Base-by-base conservation (phyloP, 2,888 invertebrate species). In the Xestobium rufovillosum region DNA sequence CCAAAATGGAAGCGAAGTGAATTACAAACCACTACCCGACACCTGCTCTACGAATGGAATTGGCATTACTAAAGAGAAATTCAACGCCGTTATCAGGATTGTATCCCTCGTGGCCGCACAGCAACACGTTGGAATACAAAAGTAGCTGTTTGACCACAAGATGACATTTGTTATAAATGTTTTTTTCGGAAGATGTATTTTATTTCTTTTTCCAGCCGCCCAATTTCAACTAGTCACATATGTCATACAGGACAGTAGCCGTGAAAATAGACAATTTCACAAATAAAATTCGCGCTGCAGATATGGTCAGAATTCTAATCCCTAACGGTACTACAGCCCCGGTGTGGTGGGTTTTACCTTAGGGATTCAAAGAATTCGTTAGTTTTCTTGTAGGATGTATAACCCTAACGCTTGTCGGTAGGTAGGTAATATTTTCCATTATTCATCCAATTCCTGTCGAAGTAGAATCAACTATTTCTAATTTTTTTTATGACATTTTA, bases 371-470 rank as follows among this genome's bases (percentile, higher is more conserved):
- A 56, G 59, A 63, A 63, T 61, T 63, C 57, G 61, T 61, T 62
- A 61, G 59, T 60, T 57, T 60, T 57, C 56, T 57, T 57, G 53
- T 48, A 48, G 42, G 42, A 45, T 46, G 45, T 42, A n/a, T n/a
- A 41, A 46, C 47, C 51, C 34, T 28, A 36, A 35, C 42, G 51
- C 50, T 49, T 56, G 55, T 57, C 53, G 46, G 64, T n/a, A n/a
- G n/a, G n/a, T n/a, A n/a, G n/a, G n/a, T 65, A 66, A 66, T 65
- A 68, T 67, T 67, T 67, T 66, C 63, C 67, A 67, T 67, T 66
- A 67, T 67, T 67, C 66, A 67, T 66, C 63, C n/a, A n/a, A n/a
- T n/a, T n/a, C n/a, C n/a, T n/a, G n/a, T n/a, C n/a, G n/a, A n/a
- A n/a, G n/a, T n/a, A n/a, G n/a, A n/a, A n/a, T n/a, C n/a, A n/a